phyloP scores from a whole-genome alignment of 2,888 invertebrate species.

The Ormyrus pomaceus region DNA sequence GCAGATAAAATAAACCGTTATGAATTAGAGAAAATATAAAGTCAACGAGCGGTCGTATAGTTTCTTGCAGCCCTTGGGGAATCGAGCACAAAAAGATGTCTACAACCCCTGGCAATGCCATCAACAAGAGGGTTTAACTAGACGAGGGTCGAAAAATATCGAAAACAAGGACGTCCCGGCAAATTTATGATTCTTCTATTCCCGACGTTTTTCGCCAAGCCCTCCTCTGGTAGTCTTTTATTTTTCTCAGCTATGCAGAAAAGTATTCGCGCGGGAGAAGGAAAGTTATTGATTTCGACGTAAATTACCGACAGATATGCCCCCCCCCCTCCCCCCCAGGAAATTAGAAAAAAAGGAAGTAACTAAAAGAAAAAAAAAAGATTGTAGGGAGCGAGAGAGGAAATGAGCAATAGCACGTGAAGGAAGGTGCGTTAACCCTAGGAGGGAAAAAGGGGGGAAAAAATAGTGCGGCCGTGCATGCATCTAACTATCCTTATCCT shows the following conservation, averaged over 20 bases:
- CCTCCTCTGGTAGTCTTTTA: background rate
- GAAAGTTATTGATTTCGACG: too few relatives aligned
- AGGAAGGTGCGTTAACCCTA: slow-evolving; percentile 30
- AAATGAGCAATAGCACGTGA: slow-evolving; percentile 11
- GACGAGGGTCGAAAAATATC: slow-evolving; percentile 56
- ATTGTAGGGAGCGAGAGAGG: background rate
- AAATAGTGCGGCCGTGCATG: background rate
- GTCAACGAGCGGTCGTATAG: slow-evolving; percentile 38
- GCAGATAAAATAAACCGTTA: slow-evolving; percentile 15
- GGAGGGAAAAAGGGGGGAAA: background rate
- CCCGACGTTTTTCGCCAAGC: slow-evolving; percentile 12
- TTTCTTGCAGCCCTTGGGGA: slow-evolving; percentile 23
- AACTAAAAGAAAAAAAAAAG: background rate
- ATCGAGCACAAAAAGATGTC: slow-evolving; percentile 40
- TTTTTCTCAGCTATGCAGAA: too few relatives aligned
- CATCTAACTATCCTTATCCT: slow-evolving; percentile 42
- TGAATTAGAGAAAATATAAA: slow-evolving; percentile 40
- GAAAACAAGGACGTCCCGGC: slow-evolving; percentile 41
- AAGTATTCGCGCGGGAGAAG: too few relatives aligned
- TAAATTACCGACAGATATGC: too few relatives aligned
- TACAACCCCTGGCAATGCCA: slow-evolving; percentile 36
- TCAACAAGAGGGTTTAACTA: slow-evolving; percentile 56
- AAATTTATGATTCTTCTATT: slow-evolving; percentile 48
- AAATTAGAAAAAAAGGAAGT: slow-evolving; percentile 9
- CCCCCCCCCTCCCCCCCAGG: background rate